A percentile compares a stretch with the other conserved stretches of the same genome.
phyloP scores from a whole-genome alignment of 2,113 vertebrate genomes.

The Neolamprologus sp. region DNA sequence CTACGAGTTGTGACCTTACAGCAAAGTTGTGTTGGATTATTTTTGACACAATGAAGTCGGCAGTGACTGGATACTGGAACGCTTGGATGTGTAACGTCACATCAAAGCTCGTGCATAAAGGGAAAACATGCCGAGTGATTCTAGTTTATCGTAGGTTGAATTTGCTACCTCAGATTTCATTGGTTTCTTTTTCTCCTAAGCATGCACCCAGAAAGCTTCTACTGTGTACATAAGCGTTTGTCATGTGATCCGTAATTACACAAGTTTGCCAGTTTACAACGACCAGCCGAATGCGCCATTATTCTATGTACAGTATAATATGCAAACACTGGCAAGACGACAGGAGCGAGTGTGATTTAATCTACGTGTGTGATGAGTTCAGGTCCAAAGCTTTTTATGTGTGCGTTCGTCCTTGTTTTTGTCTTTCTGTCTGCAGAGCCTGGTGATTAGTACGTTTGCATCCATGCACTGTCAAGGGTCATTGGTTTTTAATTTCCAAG shows the following conservation, averaged over 20 bases:
- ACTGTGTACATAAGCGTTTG: constrained; percentile 18
- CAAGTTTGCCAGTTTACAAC: constrained; percentile 55
- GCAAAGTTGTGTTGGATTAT: not conserved
- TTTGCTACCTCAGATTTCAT: constrained; percentile 68
- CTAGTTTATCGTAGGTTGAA: constrained; percentile 29
- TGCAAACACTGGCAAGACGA: constrained; percentile 64
- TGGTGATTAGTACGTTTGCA: not conserved
- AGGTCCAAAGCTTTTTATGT: constrained; percentile 16
- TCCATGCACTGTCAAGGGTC: not conserved
- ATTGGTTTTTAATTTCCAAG: not conserved
- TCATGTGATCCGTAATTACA: not conserved
- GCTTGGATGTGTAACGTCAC: not conserved
- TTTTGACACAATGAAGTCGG: not conserved
- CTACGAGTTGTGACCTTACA: not conserved
- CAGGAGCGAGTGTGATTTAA: constrained; percentile 33
- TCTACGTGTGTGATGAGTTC: constrained; percentile 6
- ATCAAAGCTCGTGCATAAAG: not conserved
- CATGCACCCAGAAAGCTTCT: constrained; percentile 29
- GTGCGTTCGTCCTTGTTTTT: constrained; percentile 2
- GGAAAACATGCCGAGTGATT: not conserved
- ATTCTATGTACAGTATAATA: constrained; percentile 61
- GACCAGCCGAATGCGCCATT: constrained; percentile 54
- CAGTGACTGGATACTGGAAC: not conserved
- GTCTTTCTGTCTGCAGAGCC: constrained; percentile 5
- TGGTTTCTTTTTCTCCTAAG: constrained; percentile 8